Base-by-base conservation (phyloP, 2,797 vertebrate genomes). In the Eupleurogrammus muticus region DNA sequence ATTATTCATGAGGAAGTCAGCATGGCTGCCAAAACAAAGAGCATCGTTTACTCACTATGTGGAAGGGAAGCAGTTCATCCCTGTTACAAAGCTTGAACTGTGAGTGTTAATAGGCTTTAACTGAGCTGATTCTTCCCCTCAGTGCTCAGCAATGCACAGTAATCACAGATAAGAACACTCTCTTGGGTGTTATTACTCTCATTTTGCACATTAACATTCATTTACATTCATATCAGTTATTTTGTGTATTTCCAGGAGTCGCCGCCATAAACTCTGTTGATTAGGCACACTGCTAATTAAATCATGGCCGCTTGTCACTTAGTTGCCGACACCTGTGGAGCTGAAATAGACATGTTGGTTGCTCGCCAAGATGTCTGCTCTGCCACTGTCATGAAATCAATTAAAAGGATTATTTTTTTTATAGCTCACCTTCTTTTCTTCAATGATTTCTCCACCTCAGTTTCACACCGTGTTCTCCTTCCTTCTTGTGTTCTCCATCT, bases 1-100 rank as follows among this genome's bases (percentile, higher is more conserved):
- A 82, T 85, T 80, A 87, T 81, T 83, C 69, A 80, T 63, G 44
- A 13, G 0, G 53, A 63, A 32, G 3, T 65, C 38, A 59, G 48
- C n/a, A 9, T 66, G 5, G 12, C 50, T 71, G 62, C 48, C 55
- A 61, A 59, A 68, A 6, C 54, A 68, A 79, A 66, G 67, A 62
- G 48, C 56, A 57, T 48, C 49, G 48, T 51, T 55, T 44, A 52
- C 23, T 58, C 23, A 68, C 56, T 17, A 17, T 6, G 6, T 3
- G 28, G 28, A 28, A 28, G 28, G 23, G 38, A 17, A 35, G 9
- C 17, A 17, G 17, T 17, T 48, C 16, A 50, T 35, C 23, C 16
- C 32, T 5, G 38, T 20, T 24, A 38, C 47, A 71, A 63, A 56
- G 34, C 21, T 48, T 60, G 5, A 49, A 48, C 12, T 58, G 5